Conservation (phyloP, 2,797 vertebrate genomes). For the Pteropus rufus region DNA sequence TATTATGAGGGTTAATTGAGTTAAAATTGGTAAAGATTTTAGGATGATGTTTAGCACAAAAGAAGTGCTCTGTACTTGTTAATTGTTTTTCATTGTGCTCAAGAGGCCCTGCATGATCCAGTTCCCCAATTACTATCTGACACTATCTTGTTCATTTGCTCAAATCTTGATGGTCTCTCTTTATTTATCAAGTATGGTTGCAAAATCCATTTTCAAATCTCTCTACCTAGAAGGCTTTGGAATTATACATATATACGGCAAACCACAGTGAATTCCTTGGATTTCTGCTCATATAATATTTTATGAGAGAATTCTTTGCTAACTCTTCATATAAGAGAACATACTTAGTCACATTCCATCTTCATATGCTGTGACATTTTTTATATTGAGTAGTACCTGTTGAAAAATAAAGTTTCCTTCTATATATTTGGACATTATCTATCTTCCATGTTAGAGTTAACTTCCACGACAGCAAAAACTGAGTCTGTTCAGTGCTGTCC, state of each 20-base stretch:
- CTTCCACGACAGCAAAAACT: not conserved
- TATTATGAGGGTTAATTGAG: not conserved
- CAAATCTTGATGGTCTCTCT: not conserved
- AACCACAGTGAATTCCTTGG: not conserved
- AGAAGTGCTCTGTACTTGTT: not conserved
- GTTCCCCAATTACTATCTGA: not conserved
- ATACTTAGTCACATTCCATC: not conserved
- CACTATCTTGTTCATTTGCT: not conserved
- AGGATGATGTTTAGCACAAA: not conserved
- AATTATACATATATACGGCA: not conserved
- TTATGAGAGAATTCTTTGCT: not conserved
- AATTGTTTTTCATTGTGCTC: not conserved
- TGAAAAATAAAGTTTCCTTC: not conserved
- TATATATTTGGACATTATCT: not conserved
- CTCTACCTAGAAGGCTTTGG: not conserved
- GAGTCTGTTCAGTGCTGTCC: not conserved
- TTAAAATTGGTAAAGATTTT: not conserved
- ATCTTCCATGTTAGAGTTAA: not conserved
- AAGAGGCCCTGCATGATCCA: not conserved
- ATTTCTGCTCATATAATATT: not conserved
- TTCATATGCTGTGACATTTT: not conserved
- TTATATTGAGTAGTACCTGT: not conserved
- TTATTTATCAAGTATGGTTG: not conserved
- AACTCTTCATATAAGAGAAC: not conserved
- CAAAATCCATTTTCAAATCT: not conserved